Conservation (phyloP, 2,113 vertebrate genomes). For the Pipa parva region DNA sequence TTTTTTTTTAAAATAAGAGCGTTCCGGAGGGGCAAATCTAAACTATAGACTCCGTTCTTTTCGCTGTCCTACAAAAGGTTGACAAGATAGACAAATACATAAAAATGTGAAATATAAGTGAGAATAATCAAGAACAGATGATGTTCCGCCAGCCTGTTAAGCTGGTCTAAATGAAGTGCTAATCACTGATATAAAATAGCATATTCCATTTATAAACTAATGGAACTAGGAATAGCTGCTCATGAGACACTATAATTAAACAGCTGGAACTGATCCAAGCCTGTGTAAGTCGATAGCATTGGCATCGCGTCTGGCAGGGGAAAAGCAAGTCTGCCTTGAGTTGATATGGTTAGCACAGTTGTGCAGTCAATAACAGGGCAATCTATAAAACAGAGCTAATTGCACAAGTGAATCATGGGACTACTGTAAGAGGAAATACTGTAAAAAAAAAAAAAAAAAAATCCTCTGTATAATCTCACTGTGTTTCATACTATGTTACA, state of each 20-base stretch:
- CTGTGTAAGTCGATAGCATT: conserved; percentile 74
- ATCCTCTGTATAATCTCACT: not conserved
- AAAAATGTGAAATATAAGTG: not conserved
- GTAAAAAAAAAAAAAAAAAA: too few relatives aligned
- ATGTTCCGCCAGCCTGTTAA: conserved; percentile 63
- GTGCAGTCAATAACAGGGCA: conserved; percentile 65
- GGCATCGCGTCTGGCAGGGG: conserved; percentile 67
- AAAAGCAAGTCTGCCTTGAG: conserved; percentile 66
- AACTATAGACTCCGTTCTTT: too few relatives aligned
- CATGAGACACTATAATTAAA: conserved; percentile 71
- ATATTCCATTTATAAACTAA: conserved; percentile 73
- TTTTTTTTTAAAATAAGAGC: not conserved
- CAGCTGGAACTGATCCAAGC: conserved; percentile 71
- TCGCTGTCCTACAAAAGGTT: not conserved
- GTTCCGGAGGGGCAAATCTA: not conserved
- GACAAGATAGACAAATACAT: not conserved
- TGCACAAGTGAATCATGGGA: conserved; percentile 56
- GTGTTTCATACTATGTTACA: not conserved
- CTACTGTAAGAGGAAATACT: conserved; percentile 50
- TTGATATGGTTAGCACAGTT: conserved; percentile 63
- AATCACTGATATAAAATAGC: conserved; percentile 72
- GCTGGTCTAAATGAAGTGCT: conserved; percentile 70
- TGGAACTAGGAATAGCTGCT: conserved; percentile 71
- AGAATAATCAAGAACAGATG: conserved; percentile 53
- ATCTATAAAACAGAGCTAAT: conserved; percentile 71